These are phyloP conservation scores for Dicrostonyx torquatus DNA, from an alignment of 2,797 vertebrate genomes.

Conservation along the genomic window DNA sequence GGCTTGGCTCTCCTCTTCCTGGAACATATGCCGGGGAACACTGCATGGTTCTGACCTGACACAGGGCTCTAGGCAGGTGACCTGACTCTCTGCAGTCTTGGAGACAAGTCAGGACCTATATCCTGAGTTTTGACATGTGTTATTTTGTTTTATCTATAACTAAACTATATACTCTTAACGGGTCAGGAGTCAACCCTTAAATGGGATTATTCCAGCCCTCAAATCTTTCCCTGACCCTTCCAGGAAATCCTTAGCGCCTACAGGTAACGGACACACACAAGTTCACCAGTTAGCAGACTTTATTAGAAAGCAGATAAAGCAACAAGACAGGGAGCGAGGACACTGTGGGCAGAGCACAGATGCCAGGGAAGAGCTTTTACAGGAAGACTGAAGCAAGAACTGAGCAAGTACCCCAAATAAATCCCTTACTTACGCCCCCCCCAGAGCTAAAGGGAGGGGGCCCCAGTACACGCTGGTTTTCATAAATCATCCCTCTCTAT, in stretches of 20 bases:
- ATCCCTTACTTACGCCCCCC: background rate
- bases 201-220: background rate
- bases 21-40: background rate
- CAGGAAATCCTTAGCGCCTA: conserved; percentile 24
- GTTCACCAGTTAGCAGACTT: background rate
- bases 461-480: background rate
- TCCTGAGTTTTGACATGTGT: background rate
- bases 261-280: background rate
- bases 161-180: background rate
- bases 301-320: conserved; percentile 25
- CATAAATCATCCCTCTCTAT: conserved; percentile 54
- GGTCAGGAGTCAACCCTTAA: background rate
- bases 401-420: background rate
- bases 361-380: background rate
- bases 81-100: conserved; percentile 2
- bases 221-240: background rate
- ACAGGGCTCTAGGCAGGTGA: background rate
- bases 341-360: background rate
- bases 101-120: background rate
- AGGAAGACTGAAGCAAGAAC: conserved; percentile 1
- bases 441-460: background rate
- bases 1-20: background rate
- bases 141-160: background rate
- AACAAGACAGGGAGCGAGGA: conserved; percentile 1
- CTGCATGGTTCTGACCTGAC: background rate